A percentile compares a stretch with the other conserved stretches of the same genome.
Evolutionary conservation across 2,888 invertebrate species (phyloP).

Genomic region (Hypselothyrea guttata): DNA sequence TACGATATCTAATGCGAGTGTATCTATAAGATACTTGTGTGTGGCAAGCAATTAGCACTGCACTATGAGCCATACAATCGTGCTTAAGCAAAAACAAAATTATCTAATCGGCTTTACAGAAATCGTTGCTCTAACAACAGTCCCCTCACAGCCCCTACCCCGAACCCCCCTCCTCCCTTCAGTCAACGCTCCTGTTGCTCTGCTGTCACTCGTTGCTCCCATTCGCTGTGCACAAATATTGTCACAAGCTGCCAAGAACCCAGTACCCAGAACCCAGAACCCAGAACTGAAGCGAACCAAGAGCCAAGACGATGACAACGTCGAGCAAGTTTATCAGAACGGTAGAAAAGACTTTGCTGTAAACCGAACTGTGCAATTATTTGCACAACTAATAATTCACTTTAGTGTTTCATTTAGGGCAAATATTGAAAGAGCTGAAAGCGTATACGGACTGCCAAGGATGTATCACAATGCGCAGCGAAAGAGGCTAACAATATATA

Average conservation of each 20-base stretch:
- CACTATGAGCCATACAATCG: conserved; percentile 7
- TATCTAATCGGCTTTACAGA: conserved; percentile 32
- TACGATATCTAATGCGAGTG: conserved; percentile 8
- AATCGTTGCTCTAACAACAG: not conserved
- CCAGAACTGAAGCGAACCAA: no score
- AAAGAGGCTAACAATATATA: no score
- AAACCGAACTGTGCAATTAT: conserved; percentile 65
- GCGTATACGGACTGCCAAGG: not conserved
- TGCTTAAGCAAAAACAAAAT: conserved; percentile 25
- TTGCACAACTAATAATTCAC: conserved; percentile 73
- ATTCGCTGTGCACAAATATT: conserved; percentile 53
- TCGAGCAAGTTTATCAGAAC: conserved; percentile 32
- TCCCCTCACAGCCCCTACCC: not conserved
- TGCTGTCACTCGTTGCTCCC: not conserved
- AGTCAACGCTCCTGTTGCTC: not conserved
- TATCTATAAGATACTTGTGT: conserved; percentile 8
- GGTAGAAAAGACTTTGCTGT: conserved; percentile 35
- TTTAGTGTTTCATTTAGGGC: conserved; percentile 63
- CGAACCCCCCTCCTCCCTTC: not conserved
- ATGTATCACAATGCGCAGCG: conserved; percentile 1
- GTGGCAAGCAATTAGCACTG: conserved; percentile 38
- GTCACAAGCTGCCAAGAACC: conserved; percentile 46
- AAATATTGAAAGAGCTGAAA: conserved; percentile 53
- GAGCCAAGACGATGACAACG: conserved; percentile 8
- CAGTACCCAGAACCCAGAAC: conserved; percentile 1